Base-by-base conservation (phyloP, 2,888 invertebrate species). In the Smittia sp. region DNA sequence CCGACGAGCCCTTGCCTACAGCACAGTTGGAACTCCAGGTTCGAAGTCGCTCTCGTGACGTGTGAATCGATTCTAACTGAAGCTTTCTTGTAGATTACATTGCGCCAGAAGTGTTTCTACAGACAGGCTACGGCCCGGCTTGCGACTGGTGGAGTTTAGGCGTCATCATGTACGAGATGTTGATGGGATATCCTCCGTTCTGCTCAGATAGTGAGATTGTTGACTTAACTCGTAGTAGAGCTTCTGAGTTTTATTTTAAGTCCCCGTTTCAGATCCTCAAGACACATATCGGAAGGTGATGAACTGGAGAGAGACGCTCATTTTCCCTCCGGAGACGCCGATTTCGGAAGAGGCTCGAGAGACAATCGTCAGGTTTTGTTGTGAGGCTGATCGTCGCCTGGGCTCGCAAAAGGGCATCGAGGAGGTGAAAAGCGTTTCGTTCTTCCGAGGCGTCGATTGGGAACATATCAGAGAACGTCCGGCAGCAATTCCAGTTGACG, bases 121-220 rank as follows among this genome's bases (percentile, higher is more conserved):
- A 98, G 84, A 97, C 96, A 41, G 99, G 99, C 58, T 99, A 99
- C 83, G 96, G 96, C 1, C 92, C 96, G 68, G 93, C 96, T 74
- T 99, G 98, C 79, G 99, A 99, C 84, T 99, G 98, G 96, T 99
- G 99, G 99, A 98, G 97, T 75, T 86, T 99, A 74, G 99, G 99
- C 25, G 99, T 99, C 74, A 99, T 99, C 79, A 99, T 99, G 99
- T 99, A 98, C 84, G 99, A 99, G 85, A 99, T 99, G 99, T 86
- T 99, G 77, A 99, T 99, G 84, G 98, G 99, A 22, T 99, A 98
- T 83, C 99, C 99, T 76, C 99, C 99, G 73, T 99, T 99, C 85
- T 99, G 99, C 83, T 98, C 98, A 74, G 98, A 99, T 84, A 98
- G 72, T 72, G 54, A 62, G 72, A 27, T 32, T 32, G 94, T 78